phyloP scores from a whole-genome alignment of 1,140 invertebrate genomes.

The Octopus sinensis region DNA sequence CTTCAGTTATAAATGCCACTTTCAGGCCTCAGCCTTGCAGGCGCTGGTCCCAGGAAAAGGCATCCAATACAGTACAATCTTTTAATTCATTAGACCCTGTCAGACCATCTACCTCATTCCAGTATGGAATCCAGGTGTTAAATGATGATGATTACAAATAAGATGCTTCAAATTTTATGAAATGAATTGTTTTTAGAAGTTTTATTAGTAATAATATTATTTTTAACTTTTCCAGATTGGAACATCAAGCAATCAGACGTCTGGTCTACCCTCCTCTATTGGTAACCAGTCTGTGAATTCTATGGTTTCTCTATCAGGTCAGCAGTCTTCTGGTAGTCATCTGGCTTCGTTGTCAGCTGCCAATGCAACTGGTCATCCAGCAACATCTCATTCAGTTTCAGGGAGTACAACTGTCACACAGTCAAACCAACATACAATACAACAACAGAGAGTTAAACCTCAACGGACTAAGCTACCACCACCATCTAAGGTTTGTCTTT shows the following conservation, averaged over 20 bases:
- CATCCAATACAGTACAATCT: too few species aligned
- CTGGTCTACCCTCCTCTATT: neutral
- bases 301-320: conserved; percentile 17
- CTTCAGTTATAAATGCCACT: too few species aligned
- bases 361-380: conserved; percentile 22
- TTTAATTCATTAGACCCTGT: too few species aligned
- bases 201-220: neutral
- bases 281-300: conserved; percentile 19
- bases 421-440: conserved; percentile 43
- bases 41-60: too few species aligned
- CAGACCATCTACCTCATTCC: too few species aligned
- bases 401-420: conserved; percentile 24
- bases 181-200: too few species aligned
- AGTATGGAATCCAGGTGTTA: too few species aligned
- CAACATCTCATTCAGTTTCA: conserved; percentile 29
- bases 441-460: conserved; percentile 63
- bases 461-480: conserved; percentile 81
- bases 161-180: too few species aligned
- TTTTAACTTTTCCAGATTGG: conserved; percentile 31
- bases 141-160: too few species aligned
- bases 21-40: too few species aligned
- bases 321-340: conserved; percentile 16
- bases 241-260: conserved; percentile 20
- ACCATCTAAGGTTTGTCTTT: conserved; percentile 73
- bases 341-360: conserved; percentile 25